phyloP scores from a whole-genome alignment of 2,113 vertebrate species.

The Glaucomys volans region DNA sequence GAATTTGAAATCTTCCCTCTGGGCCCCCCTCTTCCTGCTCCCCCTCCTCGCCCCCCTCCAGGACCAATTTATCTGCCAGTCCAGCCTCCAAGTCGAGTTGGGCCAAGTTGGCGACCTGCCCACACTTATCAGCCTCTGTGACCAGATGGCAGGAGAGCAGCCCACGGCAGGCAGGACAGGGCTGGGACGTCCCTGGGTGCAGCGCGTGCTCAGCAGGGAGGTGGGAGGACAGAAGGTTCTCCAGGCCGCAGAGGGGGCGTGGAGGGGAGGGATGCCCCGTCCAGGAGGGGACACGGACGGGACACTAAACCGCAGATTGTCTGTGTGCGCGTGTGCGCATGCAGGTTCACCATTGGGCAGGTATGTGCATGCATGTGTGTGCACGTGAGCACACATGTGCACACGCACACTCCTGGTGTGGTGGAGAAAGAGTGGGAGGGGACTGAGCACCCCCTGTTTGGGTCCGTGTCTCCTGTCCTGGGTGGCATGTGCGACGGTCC shows the following conservation, averaged over 20 bases:
- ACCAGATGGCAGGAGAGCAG: constrained; percentile 68
- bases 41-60: not conserved
- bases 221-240: not conserved
- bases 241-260: not conserved
- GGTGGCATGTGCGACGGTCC: fast-evolving
- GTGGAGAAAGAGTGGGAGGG: not conserved
- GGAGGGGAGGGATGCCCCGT: no score
- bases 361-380: fast-evolving
- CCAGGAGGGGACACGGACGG: not conserved
- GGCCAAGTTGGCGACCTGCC: constrained; percentile 75
- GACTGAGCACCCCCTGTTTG: fast-evolving
- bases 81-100: constrained; percentile 61
- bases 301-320: fast-evolving
- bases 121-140: constrained; percentile 65
- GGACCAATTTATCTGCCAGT: constrained; percentile 73
- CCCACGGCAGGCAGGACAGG: not conserved
- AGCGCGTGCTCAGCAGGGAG: not conserved
- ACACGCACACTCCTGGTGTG: not conserved
- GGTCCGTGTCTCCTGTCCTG: not conserved
- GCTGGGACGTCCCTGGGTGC: not conserved
- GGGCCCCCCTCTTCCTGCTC: not conserved
- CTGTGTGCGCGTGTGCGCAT: fast-evolving
- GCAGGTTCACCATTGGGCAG: no score
- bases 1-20: constrained; percentile 52
- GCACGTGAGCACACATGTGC: not conserved